These are phyloP conservation scores for Heliconius cydno DNA, from an alignment of 2,888 invertebrate species.

Conservation along the genomic window DNA sequence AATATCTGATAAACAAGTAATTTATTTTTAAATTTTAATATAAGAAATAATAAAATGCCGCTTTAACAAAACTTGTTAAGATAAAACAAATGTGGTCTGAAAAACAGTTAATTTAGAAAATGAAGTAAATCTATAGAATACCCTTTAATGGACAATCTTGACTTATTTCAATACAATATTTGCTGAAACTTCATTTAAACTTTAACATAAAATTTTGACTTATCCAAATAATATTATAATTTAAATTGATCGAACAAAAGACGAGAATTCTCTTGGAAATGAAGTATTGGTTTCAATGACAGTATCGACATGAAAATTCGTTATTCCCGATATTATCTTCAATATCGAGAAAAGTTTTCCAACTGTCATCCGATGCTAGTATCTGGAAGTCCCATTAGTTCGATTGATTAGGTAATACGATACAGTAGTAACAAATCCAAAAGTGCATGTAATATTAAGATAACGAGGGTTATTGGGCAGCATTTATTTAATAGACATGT, in stretches of 20 bases:
- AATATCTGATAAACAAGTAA: too few species aligned
- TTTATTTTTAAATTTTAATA: too few species aligned
- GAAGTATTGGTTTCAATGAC: slow-evolving; percentile 3
- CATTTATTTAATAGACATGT: slow-evolving; percentile 32
- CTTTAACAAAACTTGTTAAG: too few species aligned
- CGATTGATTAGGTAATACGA: slow-evolving; percentile 27
- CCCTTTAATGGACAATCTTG: neutral
- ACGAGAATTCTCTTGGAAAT: slow-evolving; percentile 8
- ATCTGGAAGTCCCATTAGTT: slow-evolving; percentile 23
- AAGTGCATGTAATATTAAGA: slow-evolving; percentile 33
- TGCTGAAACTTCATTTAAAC: neutral
- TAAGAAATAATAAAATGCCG: too few species aligned
- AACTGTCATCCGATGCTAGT: slow-evolving; percentile 9
- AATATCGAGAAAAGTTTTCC: slow-evolving; percentile 12
- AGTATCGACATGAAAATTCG: slow-evolving; percentile 1
- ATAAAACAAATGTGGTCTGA: neutral
- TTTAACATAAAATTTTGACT: neutral
- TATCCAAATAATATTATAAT: slow-evolving; percentile 6
- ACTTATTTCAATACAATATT: slow-evolving; percentile 10
- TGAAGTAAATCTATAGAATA: neutral
- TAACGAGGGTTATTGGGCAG: slow-evolving; percentile 41
- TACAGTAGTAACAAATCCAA: slow-evolving; percentile 33
- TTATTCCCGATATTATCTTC: slow-evolving; percentile 10
- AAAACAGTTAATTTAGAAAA: neutral
- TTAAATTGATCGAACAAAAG: slow-evolving; percentile 3